These are phyloP conservation scores for Tupaia tana DNA, from an alignment of 2,113 vertebrate genomes.

Conservation along the genomic window DNA sequence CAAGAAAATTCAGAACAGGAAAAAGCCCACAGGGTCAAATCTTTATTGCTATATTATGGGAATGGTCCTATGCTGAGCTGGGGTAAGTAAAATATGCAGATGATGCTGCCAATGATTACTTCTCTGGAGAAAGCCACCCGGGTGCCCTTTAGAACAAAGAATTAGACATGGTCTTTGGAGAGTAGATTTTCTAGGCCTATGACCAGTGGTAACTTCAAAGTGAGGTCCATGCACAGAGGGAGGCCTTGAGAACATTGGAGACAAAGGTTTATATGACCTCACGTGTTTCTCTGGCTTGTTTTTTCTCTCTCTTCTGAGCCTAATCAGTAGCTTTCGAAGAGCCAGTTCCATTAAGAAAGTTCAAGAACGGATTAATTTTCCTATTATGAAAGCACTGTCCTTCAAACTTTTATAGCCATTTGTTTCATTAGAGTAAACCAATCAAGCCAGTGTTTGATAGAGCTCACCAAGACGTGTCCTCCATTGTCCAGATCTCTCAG, in stretches of 20 bases:
- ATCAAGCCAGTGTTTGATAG: neutral
- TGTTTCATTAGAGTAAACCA: neutral
- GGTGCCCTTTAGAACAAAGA: conserved; percentile 43
- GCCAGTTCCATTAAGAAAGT: neutral
- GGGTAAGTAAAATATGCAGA: neutral
- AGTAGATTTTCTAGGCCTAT: conserved; percentile 60
- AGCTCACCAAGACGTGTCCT: neutral
- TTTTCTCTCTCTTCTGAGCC: conserved; percentile 42
- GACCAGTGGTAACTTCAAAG: conserved; percentile 59
- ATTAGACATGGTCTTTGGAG: conserved; percentile 55
- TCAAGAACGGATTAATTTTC: conserved; percentile 24
- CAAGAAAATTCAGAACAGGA: conserved; percentile 44
- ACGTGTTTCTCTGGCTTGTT: conserved; percentile 46
- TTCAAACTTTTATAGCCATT: neutral
- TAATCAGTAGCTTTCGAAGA: conserved; percentile 40
- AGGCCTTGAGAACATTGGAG: conserved; percentile 20
- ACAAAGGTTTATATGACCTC: conserved; percentile 45
- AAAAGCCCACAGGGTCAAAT: conserved; percentile 19
- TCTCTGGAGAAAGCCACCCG: neutral
- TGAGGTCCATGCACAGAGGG: conserved; percentile 56
- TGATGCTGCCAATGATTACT: neutral
- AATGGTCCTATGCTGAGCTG: neutral
- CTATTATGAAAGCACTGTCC: neutral
- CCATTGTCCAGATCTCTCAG: neutral
- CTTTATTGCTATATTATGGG: neutral